A percentile compares a stretch with the other conserved stretches of the same genome.
Evolutionary conservation across 2,888 invertebrate species (phyloP).

Genomic region (Hipparchia semele): DNA sequence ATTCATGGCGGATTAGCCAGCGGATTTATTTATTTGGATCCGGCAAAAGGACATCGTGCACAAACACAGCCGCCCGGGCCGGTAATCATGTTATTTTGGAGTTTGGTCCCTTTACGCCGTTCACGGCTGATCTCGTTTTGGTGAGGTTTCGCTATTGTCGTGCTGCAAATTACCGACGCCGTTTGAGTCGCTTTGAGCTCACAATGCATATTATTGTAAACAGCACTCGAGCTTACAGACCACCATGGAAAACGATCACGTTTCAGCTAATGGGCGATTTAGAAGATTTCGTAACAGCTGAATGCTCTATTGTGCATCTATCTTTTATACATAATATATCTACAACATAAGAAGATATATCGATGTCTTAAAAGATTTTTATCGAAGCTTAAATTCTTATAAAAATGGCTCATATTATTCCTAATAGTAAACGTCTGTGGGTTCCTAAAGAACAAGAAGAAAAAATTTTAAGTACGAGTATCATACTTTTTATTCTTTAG

Average conservation of each 20-base stretch:
- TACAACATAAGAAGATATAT: not conserved
- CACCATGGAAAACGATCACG: constrained; percentile 47
- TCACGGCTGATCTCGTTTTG: constrained; percentile 71
- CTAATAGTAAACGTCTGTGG: too few relatives aligned
- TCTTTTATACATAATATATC: not conserved
- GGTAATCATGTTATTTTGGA: constrained; percentile 69
- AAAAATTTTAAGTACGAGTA: too few relatives aligned
- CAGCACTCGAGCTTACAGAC: constrained; percentile 60
- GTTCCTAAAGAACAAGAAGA: too few relatives aligned
- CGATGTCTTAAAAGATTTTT: not conserved
- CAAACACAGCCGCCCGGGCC: constrained; percentile 58
- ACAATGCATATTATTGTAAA: constrained; percentile 60
- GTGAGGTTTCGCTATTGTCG: constrained; percentile 57
- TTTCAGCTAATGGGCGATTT: constrained; percentile 32
- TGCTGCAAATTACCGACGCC: constrained; percentile 64
- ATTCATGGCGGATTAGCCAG: constrained; percentile 78
- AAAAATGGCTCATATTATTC: too few relatives aligned
- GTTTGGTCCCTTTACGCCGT: constrained; percentile 55
- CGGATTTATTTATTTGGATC: constrained; percentile 64
- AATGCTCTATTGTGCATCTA: not conserved
- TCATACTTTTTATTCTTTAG: too few relatives aligned
- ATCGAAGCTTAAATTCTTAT: not conserved
- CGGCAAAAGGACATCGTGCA: constrained; percentile 65
- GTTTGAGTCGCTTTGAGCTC: constrained; percentile 54
- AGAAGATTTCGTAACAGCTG: constrained; percentile 19